Percentiles rank a stretch among this genome's conserved stretches.
Conservation (phyloP, 1,140 invertebrate species). For the Drosophila obscura region DNA sequence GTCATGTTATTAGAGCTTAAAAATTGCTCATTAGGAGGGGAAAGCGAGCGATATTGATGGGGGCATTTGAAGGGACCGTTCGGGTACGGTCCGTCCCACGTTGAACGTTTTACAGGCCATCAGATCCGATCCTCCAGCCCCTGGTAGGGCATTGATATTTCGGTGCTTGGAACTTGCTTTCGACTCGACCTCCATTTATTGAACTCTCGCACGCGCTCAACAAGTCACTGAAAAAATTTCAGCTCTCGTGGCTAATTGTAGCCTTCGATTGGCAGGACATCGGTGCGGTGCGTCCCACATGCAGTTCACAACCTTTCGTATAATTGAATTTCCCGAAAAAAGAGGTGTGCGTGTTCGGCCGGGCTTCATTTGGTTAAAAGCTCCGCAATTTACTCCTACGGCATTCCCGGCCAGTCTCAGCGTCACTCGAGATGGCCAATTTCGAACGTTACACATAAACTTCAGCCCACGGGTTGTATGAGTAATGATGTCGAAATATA, state of each 20-base stretch:
- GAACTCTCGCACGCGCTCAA: constrained; percentile 52
- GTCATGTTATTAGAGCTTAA: constrained; percentile 12
- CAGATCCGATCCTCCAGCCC: neutral
- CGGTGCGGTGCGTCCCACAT: constrained; percentile 14
- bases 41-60: too few relatives aligned
- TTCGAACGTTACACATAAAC: constrained; percentile 39
- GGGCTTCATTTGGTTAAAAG: constrained; percentile 69
- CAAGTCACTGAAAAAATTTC: constrained; percentile 64
- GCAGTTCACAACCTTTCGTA: constrained; percentile 46
- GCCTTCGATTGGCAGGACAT: constrained; percentile 49
- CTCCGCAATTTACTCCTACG: constrained; percentile 33
- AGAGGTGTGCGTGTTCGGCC: constrained; percentile 35
- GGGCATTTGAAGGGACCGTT: too few relatives aligned
- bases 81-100: too few relatives aligned
- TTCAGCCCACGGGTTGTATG: constrained; percentile 55
- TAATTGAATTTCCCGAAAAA: constrained; percentile 56
- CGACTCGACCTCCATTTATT: constrained; percentile 41
- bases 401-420: constrained; percentile 11
- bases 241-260: constrained; percentile 56
- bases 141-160: constrained; percentile 22
- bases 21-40: constrained; percentile 7
- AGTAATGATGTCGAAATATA: constrained; percentile 46
- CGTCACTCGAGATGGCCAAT: constrained; percentile 31
- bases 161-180: neutral
- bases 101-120: neutral